Base-by-base conservation (phyloP, 2,888 invertebrate genomes). In the Abrostola tripartita region DNA sequence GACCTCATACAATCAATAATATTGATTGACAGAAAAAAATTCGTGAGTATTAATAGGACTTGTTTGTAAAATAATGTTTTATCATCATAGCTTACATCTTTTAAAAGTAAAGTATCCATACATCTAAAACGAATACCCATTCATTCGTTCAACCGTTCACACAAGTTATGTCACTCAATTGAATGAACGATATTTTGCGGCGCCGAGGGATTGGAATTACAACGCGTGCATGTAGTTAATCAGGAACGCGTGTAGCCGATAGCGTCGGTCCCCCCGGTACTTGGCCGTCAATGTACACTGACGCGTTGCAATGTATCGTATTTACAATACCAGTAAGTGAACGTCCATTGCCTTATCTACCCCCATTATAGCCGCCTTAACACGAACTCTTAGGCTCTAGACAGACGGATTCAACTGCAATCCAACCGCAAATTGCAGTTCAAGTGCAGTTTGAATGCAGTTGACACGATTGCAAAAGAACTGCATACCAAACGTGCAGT, bases 141-240 rank as follows among this genome's bases (percentile, higher is more conserved):
- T 59, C 58, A 62, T 58, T 66, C 47, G 57, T 67, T 41, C 55
- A 56, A 59, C 37, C 41, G 58, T 73, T 58, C 40, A 50, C 54
- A 60, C 49, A 53, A 62, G 52, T 52, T 47, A 49, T 40, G 35
- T 36, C 57, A 61, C 57, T 61, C 54, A 58, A 74, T 64, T n/a
- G 57, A 12, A 58, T 14, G 54, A 52, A 63, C 35, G 40, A 57
- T 41, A 60, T 54, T 37, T 24, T 36, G 58, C 41, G 40, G 37
- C 57, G 52, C 37, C 61, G 47, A 60, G 76, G 76, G 76, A 75
- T 56, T 38, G 38, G 38, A 56, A 42, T 57, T 60, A 65, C 68
- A 55, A 65, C 54, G 67, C 54, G 50, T 66, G 53, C 68, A 62
- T 61, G 72, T 61, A 72, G 61, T 75, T 75, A 76, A 75, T 75